Base-by-base conservation (phyloP, 92 coral and sea anemone species). In the Bergia sp. region DNA sequence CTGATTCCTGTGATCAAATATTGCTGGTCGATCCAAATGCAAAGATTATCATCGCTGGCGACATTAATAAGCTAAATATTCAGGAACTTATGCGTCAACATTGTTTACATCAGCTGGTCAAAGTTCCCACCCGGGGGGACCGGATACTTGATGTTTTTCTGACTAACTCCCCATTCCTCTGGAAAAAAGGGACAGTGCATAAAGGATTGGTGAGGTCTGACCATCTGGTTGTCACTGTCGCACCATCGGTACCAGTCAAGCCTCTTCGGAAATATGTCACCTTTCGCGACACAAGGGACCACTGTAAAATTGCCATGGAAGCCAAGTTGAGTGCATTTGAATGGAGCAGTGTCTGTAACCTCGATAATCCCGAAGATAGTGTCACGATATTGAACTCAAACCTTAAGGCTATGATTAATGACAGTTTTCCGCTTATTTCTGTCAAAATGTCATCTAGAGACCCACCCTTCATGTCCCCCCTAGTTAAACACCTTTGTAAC, bases 251-350 rank as follows among this genome's bases (percentile, higher is more conserved):
- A 29, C 29, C 29, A 29, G 29, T 29, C 0, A 29, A 29, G 29
- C 81, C 57, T 45, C 47, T 6, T 7, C 76, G 91, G 77, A 91
- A 89, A 86, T 53, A 80, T 81, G 87, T 89, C 69, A 61, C 53
- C 57, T 91, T 93, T 71, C 87, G 92, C n/a, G 95, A 93, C 55
- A 88, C 91, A 29, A 29, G 29, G 29, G 29, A 29, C 29, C 29
- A 29, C 29, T 29, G 29, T 29, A 29, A 29, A 29, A 29, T 29
- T 29, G 29, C 29, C 29, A 29, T 29, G 29, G 29, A 29, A 29
- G 29, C 0, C 29, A 29, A 29, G 29, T 29, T 29, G 29, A 29
- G 29, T 29, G 29, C 29, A 29, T 29, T 29, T 29, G 29, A 29
- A 18, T 90, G 91, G 91, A 90, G 82, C 76, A n/a, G 39, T 53